Conservation (phyloP, 2,797 vertebrate species). For the Sebastes steindachneri region DNA sequence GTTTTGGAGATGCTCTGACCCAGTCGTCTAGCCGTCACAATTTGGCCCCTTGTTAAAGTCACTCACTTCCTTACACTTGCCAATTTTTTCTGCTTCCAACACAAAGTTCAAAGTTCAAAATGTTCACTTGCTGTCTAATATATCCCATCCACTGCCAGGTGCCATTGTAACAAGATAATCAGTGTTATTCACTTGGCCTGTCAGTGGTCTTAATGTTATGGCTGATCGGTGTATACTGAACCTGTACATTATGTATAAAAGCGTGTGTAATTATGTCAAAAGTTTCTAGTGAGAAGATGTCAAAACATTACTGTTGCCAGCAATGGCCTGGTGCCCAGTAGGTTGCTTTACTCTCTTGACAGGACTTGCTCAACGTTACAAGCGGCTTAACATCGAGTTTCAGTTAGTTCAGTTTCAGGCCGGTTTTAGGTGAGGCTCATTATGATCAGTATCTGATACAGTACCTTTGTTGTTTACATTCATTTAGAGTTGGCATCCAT, state of each 20-base stretch:
- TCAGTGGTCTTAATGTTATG: no score
- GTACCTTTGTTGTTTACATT: background rate
- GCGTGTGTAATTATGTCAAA: background rate
- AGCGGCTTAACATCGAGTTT: background rate
- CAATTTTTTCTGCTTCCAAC: no score
- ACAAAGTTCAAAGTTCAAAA: no score
- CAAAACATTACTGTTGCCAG: background rate
- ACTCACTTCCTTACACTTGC: no score
- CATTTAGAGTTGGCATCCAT: background rate
- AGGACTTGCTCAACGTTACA: background rate
- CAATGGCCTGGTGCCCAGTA: conserved; percentile 20
- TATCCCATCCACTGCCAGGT: no score
- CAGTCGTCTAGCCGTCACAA: no score
- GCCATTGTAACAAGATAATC: no score
- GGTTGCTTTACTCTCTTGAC: background rate
- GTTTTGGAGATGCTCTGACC: no score
- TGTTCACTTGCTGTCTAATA: no score
- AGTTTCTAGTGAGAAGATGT: background rate
- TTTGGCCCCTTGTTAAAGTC: no score
- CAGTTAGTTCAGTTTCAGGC: background rate
- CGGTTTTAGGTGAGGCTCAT: background rate
- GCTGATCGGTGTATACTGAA: no score
- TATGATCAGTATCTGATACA: background rate
- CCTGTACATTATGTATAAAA: background rate
- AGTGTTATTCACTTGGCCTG: no score